Percentiles rank a stretch among this genome's conserved stretches.
phyloP scores from a whole-genome alignment of 2,113 vertebrate genomes.

The Spheniscus mendiculus region DNA sequence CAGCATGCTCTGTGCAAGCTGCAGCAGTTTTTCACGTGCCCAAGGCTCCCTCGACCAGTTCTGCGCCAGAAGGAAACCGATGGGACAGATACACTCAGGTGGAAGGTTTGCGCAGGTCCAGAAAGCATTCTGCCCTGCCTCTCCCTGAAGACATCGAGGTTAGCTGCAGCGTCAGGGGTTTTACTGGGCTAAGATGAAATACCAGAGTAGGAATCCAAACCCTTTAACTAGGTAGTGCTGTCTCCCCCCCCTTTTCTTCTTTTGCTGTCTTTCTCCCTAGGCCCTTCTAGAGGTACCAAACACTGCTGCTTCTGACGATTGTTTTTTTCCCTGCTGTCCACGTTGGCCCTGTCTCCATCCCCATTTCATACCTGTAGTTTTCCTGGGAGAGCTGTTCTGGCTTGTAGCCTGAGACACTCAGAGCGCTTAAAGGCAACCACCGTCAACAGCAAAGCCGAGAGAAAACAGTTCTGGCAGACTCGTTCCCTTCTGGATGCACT shows the following conservation, averaged over 20 bases:
- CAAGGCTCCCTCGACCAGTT: not conserved
- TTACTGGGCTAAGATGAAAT: not conserved
- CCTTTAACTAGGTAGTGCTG: not conserved
- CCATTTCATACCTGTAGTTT: not conserved
- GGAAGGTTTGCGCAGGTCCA: not conserved
- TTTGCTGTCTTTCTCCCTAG: not conserved
- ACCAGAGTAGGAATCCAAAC: not conserved
- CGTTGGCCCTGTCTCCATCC: not conserved
- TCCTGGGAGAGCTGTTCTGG: not conserved
- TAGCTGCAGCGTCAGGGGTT: not conserved
- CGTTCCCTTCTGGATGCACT: not conserved
- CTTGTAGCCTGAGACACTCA: not conserved
- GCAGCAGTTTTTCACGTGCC: not conserved
- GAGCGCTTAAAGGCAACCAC: not conserved
- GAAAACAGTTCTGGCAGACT: not conserved
- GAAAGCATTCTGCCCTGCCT: not conserved
- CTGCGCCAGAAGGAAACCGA: not conserved
- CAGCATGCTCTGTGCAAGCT: not conserved
- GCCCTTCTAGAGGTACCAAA: not conserved
- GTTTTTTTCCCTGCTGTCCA: not conserved
- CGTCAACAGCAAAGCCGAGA: not conserved
- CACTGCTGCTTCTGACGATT: not conserved
- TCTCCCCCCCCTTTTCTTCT: not conserved
- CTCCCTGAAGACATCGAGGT: not conserved
- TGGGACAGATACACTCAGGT: not conserved